Base-by-base conservation (phyloP, 2,888 invertebrate species). In the Prosopocoilus inquinatus region DNA sequence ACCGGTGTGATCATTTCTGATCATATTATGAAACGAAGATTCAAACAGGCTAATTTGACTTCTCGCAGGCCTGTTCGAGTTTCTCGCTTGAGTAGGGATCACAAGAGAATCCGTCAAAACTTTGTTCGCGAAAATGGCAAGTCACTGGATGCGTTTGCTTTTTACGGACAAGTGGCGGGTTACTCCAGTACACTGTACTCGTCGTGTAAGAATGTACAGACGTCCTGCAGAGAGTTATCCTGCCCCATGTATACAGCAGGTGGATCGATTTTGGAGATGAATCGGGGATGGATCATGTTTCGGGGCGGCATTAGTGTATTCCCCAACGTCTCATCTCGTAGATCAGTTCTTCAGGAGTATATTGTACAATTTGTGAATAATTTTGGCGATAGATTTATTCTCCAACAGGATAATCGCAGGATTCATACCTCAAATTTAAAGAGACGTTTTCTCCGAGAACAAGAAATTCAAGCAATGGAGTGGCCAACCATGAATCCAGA, bases 401-500 rank as follows among this genome's bases (percentile, higher is more conserved):
- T 41, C 9, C 43, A 8, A 41, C 53, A 53, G 38, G 53, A 53
- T 53, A 36, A 48, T 39, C 34, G 49, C 28, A 13, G 48, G 11
- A 15, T 47, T 36, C 53, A 53, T 11, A 49, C 39, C 8, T 36
- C 53, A 20, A 47, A 39, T 28, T 36, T 53, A n/a, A 53, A 36
- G 3, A 34, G 3, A 38, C 11, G 39, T 13, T 47, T 53, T 28
- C n/a, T 53, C 20, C 34, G 38, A 16, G 11, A 13, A 11, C 13
- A 47, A 32, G 28, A 52, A 16, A 47, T 52, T 11, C 13, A 11
- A 20, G 9, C 35, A 11, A n/a, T 47, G 34, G 33, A 49, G 39
- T 41, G 33, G 32, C 48, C 48, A 35, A 39, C 53, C 50, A 34
- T 48, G n/a, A 50, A 39, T 49, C 48, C 53, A 36, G 4, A 53